phyloP scores from a whole-genome alignment of 1,140 invertebrate species.

The Cydia splendana region DNA sequence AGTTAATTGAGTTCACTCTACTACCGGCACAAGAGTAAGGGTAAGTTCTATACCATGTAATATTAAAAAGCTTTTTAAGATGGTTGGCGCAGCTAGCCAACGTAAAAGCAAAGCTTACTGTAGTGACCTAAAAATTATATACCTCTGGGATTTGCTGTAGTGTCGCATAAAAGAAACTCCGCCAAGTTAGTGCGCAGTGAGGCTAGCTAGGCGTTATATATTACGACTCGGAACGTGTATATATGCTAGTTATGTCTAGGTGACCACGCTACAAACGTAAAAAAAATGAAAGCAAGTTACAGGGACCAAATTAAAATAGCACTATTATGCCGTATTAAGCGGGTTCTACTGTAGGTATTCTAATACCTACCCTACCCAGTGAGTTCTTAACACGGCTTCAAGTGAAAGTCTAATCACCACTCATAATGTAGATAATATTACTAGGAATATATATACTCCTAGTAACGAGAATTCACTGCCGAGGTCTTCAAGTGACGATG shows the following conservation, averaged over 20 bases:
- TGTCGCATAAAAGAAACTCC: conserved; percentile 20
- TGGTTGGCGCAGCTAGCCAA: neutral
- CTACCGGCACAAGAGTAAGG: neutral
- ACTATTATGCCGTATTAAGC: too few relatives aligned
- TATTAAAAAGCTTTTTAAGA: conserved; percentile 14
- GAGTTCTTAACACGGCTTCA: too few relatives aligned
- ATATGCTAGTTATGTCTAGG: neutral
- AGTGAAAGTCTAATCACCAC: too few relatives aligned
- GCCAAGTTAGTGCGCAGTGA: neutral
- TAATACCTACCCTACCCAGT: too few relatives aligned
- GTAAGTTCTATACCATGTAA: neutral
- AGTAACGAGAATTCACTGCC: too few relatives aligned
- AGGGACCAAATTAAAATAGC: too few relatives aligned
- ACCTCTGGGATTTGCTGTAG: conserved; percentile 17
- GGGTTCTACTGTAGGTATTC: too few relatives aligned
- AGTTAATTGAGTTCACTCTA: neutral
- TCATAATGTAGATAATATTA: too few relatives aligned
- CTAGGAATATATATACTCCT: too few relatives aligned
- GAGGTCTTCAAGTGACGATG: too few relatives aligned
- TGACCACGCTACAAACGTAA: too few relatives aligned
- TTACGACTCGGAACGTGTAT: neutral
- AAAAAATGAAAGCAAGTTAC: too few relatives aligned
- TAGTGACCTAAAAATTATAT: conserved; percentile 33
- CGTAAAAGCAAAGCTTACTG: conserved; percentile 1
- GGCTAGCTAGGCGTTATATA: conserved; percentile 1